Evolutionary conservation across 2,888 invertebrate genomes (phyloP).

Genomic region (Brachypalpus laphriformis): DNA sequence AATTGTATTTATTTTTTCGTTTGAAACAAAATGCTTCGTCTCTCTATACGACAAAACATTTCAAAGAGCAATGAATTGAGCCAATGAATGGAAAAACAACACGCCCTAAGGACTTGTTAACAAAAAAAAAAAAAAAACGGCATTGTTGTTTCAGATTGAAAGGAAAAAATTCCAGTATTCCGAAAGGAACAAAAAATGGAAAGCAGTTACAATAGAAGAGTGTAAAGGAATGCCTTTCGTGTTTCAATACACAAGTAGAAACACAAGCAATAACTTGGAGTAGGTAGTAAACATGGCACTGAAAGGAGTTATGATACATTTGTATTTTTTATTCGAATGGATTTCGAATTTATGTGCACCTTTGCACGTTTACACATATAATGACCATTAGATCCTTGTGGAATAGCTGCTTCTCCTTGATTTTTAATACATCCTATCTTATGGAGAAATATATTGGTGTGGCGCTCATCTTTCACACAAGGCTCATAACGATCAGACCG

Average conservation of each 20-base stretch:
- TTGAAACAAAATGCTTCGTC: neutral
- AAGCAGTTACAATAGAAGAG: neutral
- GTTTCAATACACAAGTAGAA: neutral
- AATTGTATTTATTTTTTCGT: neutral
- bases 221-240: neutral
- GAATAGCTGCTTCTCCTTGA: no score
- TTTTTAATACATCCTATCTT: no score
- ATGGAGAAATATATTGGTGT: no score
- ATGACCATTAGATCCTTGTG: no score
- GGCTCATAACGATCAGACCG: neutral
- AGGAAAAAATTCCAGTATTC: neutral
- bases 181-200: neutral
- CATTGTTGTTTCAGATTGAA: neutral
- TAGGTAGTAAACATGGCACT: neutral
- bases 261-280: neutral
- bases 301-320: neutral
- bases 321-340: neutral
- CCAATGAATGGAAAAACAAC: constrained; percentile 23
- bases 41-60: neutral
- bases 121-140: neutral
- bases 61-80: constrained; percentile 14
- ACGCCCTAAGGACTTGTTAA: neutral
- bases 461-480: no score
- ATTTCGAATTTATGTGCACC: neutral
- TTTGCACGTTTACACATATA: neutral